Percentiles rank a stretch among this genome's conserved stretches.
Evolutionary conservation across 2,888 invertebrate species (phyloP).

Genomic region (Gymnosoma rotundatum): DNA sequence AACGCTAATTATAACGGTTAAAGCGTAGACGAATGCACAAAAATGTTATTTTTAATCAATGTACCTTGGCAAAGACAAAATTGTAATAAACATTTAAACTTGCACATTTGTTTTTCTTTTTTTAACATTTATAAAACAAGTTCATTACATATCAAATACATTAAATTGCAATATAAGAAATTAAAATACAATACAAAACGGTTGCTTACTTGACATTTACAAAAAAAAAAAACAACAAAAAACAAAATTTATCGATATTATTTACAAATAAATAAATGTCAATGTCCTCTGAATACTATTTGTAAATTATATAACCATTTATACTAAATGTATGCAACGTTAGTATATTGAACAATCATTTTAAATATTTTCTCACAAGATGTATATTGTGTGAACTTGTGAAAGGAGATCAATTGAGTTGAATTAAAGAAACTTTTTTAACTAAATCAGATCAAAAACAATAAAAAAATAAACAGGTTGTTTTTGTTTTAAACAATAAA

Average conservation of each 20-base stretch:
- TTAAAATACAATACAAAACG: background rate
- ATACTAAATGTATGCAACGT: no score
- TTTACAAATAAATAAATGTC: constrained; percentile 28
- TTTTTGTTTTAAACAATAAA: no score
- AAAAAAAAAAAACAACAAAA: background rate
- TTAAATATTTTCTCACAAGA: background rate
- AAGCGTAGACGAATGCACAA: no score
- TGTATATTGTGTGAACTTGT: background rate
- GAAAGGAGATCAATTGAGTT: background rate
- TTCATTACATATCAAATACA: background rate
- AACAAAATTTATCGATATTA: constrained; percentile 16
- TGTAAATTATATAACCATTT: background rate
- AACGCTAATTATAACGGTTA: no score
- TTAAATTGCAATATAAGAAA: background rate
- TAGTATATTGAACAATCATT: background rate
- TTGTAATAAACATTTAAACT: background rate
- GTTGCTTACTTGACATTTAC: constrained; percentile 24
- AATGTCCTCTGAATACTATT: constrained; percentile 38
- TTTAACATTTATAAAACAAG: constrained; percentile 2
- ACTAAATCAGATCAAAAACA: background rate
- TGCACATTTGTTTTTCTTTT: background rate
- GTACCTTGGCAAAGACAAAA: no score
- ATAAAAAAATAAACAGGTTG: no score
- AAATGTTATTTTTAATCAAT: no score
- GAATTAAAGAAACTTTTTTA: background rate